These are phyloP conservation scores for Coboldia fuscipes DNA, from an alignment of 1,140 invertebrate genomes.

Conservation along the genomic window DNA sequence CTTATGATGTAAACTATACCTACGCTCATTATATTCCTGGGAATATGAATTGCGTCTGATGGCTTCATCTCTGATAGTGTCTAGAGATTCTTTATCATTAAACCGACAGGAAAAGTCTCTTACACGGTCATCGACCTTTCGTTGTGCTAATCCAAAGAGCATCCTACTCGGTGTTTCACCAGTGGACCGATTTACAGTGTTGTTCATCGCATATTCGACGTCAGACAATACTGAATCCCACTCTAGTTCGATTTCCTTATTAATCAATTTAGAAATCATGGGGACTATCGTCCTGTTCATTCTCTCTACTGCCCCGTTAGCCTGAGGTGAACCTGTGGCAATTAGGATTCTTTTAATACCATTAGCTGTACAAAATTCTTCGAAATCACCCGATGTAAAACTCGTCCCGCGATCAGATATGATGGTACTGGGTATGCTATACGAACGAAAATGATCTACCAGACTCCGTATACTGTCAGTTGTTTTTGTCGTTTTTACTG, in stretches of 20 bases:
- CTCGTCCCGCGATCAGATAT: conserved; percentile 5
- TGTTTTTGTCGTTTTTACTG: conserved; percentile 7
- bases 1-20: no score
- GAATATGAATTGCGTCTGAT: no score
- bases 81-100: no score
- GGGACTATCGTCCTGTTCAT: conserved; percentile 8
- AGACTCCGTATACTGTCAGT: conserved; percentile 6
- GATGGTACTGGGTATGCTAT: conserved; percentile 7
- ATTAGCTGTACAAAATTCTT: conserved; percentile 5
- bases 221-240: conserved; percentile 8
- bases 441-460: conserved; percentile 5
- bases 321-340: conserved; percentile 5
- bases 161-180: conserved; percentile 7
- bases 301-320: conserved; percentile 9
- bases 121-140: no score
- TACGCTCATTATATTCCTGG: no score
- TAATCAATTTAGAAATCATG: conserved; percentile 6
- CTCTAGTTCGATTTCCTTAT: conserved; percentile 3
- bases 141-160: conserved; percentile 5
- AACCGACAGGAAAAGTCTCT: no score
- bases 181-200: conserved; percentile 7
- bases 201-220: conserved; percentile 10
- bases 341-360: conserved; percentile 6
- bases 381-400: conserved; percentile 6
- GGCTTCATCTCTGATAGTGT: no score